Conservation (phyloP, 2,113 vertebrate species). For the Callipepla californica region DNA sequence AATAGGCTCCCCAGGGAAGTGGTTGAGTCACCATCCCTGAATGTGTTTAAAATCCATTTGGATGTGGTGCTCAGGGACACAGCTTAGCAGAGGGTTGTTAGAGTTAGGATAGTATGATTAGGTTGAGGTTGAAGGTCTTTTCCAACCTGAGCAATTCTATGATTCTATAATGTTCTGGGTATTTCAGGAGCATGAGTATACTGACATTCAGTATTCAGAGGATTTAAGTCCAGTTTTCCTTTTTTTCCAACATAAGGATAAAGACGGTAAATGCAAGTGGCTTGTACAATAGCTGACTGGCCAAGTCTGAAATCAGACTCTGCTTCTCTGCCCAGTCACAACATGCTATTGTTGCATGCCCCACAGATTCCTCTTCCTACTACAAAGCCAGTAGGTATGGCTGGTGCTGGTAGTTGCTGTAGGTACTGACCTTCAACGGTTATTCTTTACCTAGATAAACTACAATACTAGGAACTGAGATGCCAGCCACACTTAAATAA, state of each 20-base stretch:
- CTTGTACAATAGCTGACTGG: neutral
- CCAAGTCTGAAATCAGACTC: neutral
- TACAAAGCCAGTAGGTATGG: neutral
- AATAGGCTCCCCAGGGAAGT: no score
- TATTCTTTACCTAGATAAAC: neutral
- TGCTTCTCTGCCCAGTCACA: accelerated
- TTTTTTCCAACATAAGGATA: neutral
- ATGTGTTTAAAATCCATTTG: no score
- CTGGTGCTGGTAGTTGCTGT: neutral
- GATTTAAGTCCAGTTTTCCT: neutral
- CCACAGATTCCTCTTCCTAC: neutral
- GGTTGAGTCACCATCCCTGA: no score
- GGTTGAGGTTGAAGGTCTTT: no score
- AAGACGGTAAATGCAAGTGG: neutral
- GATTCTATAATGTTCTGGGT: neutral
- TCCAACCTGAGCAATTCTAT: no score
- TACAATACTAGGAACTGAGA: neutral
- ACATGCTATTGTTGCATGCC: neutral
- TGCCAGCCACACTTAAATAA: neutral
- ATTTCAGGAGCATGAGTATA: neutral
- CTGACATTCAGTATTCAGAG: neutral
- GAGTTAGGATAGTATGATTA: no score
- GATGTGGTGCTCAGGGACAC: no score
- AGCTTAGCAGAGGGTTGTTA: no score
- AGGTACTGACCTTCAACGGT: neutral